phyloP scores from a whole-genome alignment of 2,797 vertebrate species.

The Darevskia mixta region DNA sequence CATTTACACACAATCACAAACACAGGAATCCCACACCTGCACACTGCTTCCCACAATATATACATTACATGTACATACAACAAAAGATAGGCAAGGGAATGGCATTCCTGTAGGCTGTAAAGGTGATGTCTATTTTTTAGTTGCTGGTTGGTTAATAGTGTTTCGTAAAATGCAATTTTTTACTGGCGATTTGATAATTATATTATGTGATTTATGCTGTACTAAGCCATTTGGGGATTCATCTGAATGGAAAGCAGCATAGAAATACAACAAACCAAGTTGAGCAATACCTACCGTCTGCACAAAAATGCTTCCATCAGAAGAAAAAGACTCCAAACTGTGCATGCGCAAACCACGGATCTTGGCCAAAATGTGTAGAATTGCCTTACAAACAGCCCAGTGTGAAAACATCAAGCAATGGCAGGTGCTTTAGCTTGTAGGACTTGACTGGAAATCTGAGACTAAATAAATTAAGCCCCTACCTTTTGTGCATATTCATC shows the following conservation, averaged over 20 bases:
- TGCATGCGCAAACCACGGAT: neutral
- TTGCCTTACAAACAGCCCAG: neutral
- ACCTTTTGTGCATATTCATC: conserved; percentile 96
- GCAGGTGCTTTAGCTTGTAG: neutral
- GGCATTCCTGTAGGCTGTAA: too few species aligned
- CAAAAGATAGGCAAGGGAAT: neutral
- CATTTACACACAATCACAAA: neutral
- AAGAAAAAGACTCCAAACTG: neutral
- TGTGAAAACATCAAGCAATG: neutral
- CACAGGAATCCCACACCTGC: neutral
- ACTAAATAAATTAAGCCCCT: neutral
- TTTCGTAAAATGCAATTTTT: too few species aligned
- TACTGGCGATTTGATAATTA: too few species aligned
- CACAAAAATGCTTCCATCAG: neutral
- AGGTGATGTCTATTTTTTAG: too few species aligned
- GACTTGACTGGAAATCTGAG: neutral
- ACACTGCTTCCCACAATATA: neutral
- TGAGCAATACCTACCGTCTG: neutral
- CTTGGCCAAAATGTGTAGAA: neutral
- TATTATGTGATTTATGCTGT: too few species aligned
- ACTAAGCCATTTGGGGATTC: too few species aligned
- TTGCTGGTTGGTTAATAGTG: too few species aligned
- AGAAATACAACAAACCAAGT: too few species aligned
- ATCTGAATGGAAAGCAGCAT: too few species aligned
- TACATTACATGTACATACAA: neutral